Percentiles rank a stretch among this genome's conserved stretches.
Conservation (phyloP, 1,140 invertebrate species). For the Bombus breviceps region DNA sequence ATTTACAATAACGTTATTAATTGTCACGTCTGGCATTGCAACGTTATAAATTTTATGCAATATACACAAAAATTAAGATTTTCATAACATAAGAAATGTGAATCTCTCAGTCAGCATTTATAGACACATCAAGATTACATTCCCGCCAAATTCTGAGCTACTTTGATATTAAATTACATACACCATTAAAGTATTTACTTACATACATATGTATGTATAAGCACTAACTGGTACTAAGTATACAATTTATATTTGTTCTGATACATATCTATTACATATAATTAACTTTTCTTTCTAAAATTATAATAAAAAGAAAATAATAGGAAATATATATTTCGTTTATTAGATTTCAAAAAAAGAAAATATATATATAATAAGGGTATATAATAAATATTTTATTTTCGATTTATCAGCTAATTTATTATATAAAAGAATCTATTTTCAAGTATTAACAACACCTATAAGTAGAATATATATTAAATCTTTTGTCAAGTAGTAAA, state of each 20-base stretch:
- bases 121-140: neutral
- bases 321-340: neutral
- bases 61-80: neutral
- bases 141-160: slow-evolving; percentile 23
- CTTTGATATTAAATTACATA: too few species aligned
- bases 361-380: too few species aligned
- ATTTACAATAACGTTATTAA: slow-evolving; percentile 90
- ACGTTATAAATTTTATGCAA: neutral
- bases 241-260: neutral
- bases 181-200: too few species aligned
- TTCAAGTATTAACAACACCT: slow-evolving; percentile 1
- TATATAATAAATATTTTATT: neutral
- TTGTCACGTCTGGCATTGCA: slow-evolving; percentile 86
- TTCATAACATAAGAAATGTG: neutral
- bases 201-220: too few species aligned
- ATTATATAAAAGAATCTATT: neutral
- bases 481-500: slow-evolving; percentile 5
- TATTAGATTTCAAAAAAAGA: neutral
- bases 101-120: neutral
- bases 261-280: neutral
- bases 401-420: neutral
- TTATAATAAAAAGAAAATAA: neutral
- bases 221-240: too few species aligned
- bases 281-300: neutral
- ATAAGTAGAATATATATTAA: slow-evolving; percentile 7